Evolutionary conservation across 1,140 invertebrate species (phyloP), one percentile per base, ranked within the genome.

Genomic region (Diuraphis noxia): DNA sequence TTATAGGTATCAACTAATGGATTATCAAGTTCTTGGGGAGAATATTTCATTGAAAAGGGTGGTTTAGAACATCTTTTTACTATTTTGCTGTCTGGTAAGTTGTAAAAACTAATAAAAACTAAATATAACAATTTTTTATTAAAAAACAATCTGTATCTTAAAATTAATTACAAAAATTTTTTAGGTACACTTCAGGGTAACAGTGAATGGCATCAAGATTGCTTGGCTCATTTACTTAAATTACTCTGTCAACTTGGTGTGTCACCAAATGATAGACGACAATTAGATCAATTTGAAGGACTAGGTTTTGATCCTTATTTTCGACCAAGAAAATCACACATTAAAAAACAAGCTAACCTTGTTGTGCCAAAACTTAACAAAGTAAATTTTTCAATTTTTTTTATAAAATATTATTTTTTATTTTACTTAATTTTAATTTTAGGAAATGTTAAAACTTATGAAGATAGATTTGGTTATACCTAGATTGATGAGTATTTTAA

Each of bases 191-290:
- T 97, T 92, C 96, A 96, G 94, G 94, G 96, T 81, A 95, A 97
- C 79, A 97, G 96, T 92, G 97, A 99, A 94, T 99, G 98, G 98
- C 96, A 98, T 91, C 98, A 98, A 94, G 98, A 99, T 93, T 98
- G 98, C 93, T 94, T 99, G 21, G 97, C 98, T 1, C 96, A 97
- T 93, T 94, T 99, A 23, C 93, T 99, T 30, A 97, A 97, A 93
- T 94, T 98, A 91, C 94, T 99, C 36, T 98, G 96, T 94, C 96
- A 98, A 92, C 95, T 98, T 82, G 97, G 98, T 1, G 96, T 98
- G 8, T 93, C 93, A 13, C 88, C 86, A 30, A 85, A 81, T 56
- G 92, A 92, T 6, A 41, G 93, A 93, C 82, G 93, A 93, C 41
- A 92, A 92, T 52, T 93, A 94, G 49, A 94, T 94, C 90, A 93